A percentile compares a stretch with the other conserved stretches of the same genome.
phyloP scores from a whole-genome alignment of 2,113 vertebrate species.

The Takifugu bimaculatus region DNA sequence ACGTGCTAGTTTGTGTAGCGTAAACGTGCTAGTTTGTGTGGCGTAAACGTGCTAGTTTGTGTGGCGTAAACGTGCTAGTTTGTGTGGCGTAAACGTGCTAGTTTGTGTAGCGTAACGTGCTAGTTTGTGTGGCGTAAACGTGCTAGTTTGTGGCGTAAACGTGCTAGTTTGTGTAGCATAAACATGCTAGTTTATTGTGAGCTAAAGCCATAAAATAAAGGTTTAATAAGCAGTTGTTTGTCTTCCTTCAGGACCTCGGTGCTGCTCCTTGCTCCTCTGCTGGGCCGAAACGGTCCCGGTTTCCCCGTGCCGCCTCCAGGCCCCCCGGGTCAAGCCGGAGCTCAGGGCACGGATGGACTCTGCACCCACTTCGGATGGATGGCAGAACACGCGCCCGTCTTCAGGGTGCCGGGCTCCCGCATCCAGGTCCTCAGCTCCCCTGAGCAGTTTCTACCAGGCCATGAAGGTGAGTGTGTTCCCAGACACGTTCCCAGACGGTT shows the following conservation, averaged over 20 bases:
- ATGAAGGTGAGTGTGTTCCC: constrained; percentile 87
- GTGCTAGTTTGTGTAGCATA: no score
- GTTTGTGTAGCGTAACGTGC: no score
- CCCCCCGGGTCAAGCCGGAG: constrained; percentile 74
- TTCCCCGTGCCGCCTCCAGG: constrained; percentile 52
- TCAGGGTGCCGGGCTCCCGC: constrained; percentile 81
- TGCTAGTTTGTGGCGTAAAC: no score
- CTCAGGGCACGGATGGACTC: constrained; percentile 64
- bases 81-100: no score
- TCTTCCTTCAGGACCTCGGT: constrained; percentile 80
- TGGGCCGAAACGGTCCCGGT: constrained; percentile 78
- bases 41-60: no score
- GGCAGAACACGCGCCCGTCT: constrained; percentile 86
- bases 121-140: no score
- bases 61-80: no score
- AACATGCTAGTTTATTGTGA: no score
- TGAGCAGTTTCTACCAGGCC: constrained; percentile 86
- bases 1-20: no score
- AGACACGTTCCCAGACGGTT: no score
- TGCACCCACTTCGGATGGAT: constrained; percentile 87
- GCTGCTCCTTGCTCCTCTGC: constrained; percentile 86
- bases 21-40: no score
- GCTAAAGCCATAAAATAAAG: no score
- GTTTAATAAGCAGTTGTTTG: background rate
- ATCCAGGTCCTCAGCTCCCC: constrained; percentile 87